Evolutionary conservation across 1,140 invertebrate genomes (phyloP), one percentile per base, ranked within the genome.

Genomic region (Anagrus nilaparvatae): DNA sequence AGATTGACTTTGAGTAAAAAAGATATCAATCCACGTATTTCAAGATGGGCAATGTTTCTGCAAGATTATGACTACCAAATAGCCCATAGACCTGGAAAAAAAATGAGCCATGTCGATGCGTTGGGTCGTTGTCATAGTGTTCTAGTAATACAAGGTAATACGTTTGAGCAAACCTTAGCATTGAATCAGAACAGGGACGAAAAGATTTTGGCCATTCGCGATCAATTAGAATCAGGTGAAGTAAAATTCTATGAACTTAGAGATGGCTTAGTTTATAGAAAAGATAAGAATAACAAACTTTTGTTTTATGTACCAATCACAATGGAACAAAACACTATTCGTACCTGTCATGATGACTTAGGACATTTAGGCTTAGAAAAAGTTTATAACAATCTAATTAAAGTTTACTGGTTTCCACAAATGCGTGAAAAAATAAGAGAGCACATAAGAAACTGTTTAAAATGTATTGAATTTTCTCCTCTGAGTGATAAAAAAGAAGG

Each of bases 291-390:
- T 9, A 28, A 42, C 2, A 13, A 40, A 25, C 12, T 43, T 10
- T 21, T 53, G 4, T 53, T 53, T 42, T 52, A 52, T 44, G 55
- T 54, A 2, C 51, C 55, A 0, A 3, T 40, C 34, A 16, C 10
- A 2, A 49, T 55, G 38, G 44, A 47, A 33, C 4, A 7, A 40
- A 45, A 43, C 24, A 23, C 46, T 3, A 46, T 49, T 8, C 12
- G 37, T 17, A 29, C 28, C 3, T 33, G 28, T 44, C 53, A 54
- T 24, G 49, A 53, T 16, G 20, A 32, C 27, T 27, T 33, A 27
- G 40, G 40, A 10, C 31, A 41, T 27, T 5, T 41, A 18, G 40
- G 30, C 13, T 25, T 16, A 6, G 40, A 41, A 1, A 41, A 41
- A 34, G 31, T 41, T 13, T 13, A 33, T 9, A 7, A 34, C 2